Evolutionary conservation across 1,140 invertebrate genomes (phyloP), one percentile per base, ranked within the genome.

Genomic region (Carcinoscorpius rotundicauda): DNA sequence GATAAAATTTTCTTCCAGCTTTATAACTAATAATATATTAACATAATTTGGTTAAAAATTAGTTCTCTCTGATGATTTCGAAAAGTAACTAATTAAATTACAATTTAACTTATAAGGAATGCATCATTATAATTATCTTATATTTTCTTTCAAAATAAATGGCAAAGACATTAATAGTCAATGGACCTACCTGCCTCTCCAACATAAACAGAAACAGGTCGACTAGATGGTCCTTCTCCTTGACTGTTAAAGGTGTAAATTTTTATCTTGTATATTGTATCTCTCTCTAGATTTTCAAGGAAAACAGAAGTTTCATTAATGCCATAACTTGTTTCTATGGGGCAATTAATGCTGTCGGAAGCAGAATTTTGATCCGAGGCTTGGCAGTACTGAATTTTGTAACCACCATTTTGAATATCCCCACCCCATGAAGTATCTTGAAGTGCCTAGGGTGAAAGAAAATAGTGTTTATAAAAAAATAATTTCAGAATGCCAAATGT

Each of bases 221-320:
- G 86, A 55, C 76, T 78, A 1, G 83, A 78, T 0, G 89, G 88
- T 9, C 91, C 90, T 67, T 86, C 84, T 2, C 93, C 93, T 80
- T 94, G 88, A 0, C 87, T 88, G 78, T 95, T 96, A 70, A 89
- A 91, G 1, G 91, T 87, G 57, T 86, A 79, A 49, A 95, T 89
- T 67, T 89, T 83, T 60, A 95, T 89, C 78, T 95, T 91, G 75
- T 95, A 96, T 78, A 91, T 93, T 71, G 84, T 85, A 78, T 94
- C 91, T 71, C 90, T 82, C 3, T 86, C 83, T 48, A 94, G 77
- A 68, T 92, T 69, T 58, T 71, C 72, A 9, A 73, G 61, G n/a
- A 68, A 68, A 49, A 71, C 59, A 6, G 52, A 29, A 52, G 71
- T 67, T 3, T 64, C n/a, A 62, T 71, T 70, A 5, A 64, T 64